Evolutionary conservation across 1,140 invertebrate species (phyloP).

Genomic region (Scaptomyza hsui): DNA sequence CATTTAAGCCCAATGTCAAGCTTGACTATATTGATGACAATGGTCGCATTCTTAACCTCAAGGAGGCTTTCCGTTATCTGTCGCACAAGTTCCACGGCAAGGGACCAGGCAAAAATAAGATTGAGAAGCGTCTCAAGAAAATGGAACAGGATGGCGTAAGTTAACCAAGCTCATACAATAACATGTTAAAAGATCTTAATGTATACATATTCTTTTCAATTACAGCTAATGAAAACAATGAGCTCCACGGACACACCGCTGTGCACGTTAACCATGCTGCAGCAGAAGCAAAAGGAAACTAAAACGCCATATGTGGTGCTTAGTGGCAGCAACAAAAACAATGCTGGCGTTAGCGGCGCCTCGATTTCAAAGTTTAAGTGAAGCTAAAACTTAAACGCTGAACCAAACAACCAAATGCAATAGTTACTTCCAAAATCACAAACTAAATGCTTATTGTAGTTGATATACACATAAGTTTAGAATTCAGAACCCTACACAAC

Average conservation of each 20-base stretch:
- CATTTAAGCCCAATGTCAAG: slow-evolving; percentile 97
- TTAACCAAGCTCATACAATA: slow-evolving; percentile 23
- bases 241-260: slow-evolving; percentile 99
- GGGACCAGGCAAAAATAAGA: slow-evolving; percentile 99
- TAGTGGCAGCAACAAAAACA: slow-evolving; percentile 91
- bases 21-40: slow-evolving; percentile 99
- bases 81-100: slow-evolving; percentile 99
- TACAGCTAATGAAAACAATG: slow-evolving; percentile 98
- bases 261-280: slow-evolving; percentile 95
- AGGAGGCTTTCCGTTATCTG: slow-evolving; percentile 98
- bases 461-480: slow-evolving; percentile 46
- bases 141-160: slow-evolving; percentile 94
- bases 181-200: too few relatives aligned
- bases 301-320: slow-evolving; percentile 97
- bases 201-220: slow-evolving; percentile 83
- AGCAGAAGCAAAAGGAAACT: slow-evolving; percentile 98
- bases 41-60: slow-evolving; percentile 93
- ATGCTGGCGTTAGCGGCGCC: slow-evolving; percentile 54
- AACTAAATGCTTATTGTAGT: slow-evolving; percentile 45
- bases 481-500: slow-evolving; percentile 7
- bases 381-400: not conserved
- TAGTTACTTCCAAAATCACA: slow-evolving; percentile 72
- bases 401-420: slow-evolving; percentile 73
- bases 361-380: slow-evolving; percentile 83
- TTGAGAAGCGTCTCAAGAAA: slow-evolving; percentile 98